Conservation (phyloP, 2,113 vertebrate species). For the Callipepla squamata region DNA sequence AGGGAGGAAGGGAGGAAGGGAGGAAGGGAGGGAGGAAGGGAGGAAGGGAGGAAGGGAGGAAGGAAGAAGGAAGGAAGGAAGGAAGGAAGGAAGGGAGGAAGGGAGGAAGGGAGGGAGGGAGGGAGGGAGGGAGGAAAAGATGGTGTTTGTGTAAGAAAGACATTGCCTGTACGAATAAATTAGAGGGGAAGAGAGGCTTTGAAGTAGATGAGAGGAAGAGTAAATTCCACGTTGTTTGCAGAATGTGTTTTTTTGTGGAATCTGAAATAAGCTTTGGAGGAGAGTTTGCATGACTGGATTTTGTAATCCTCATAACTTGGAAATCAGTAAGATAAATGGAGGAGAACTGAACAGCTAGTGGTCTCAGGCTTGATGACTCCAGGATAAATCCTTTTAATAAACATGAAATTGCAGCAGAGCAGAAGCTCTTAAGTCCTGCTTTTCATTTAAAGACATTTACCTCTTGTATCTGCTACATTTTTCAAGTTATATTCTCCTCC, state of each 20-base stretch:
- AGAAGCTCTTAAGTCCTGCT: constrained; percentile 30
- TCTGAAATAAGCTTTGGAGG: neutral
- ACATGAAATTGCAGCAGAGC: constrained; percentile 44
- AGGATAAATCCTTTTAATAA: constrained; percentile 55
- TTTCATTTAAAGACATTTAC: constrained; percentile 58
- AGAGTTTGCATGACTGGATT: neutral
- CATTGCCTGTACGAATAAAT: neutral
- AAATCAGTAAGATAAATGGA: constrained; percentile 58
- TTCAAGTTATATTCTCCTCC: neutral
- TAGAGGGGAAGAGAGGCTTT: neutral
- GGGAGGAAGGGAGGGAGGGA: too few relatives aligned
- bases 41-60: neutral
- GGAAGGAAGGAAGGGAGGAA: neutral
- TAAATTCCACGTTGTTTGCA: neutral
- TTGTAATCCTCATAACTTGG: constrained; percentile 22
- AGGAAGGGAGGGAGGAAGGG: too few relatives aligned
- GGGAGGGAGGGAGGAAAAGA: neutral
- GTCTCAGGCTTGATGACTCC: constrained; percentile 13
- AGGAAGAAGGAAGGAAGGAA: too few relatives aligned
- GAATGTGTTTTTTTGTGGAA: neutral
- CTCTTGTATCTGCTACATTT: constrained; percentile 23
- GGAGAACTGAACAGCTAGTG: constrained; percentile 34
- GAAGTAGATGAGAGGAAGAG: neutral
- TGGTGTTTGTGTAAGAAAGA: neutral
- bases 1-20: too few relatives aligned